Evolutionary conservation across 2,113 vertebrate genomes (phyloP).

Genomic region (Acrocephalus arundinaceus): DNA sequence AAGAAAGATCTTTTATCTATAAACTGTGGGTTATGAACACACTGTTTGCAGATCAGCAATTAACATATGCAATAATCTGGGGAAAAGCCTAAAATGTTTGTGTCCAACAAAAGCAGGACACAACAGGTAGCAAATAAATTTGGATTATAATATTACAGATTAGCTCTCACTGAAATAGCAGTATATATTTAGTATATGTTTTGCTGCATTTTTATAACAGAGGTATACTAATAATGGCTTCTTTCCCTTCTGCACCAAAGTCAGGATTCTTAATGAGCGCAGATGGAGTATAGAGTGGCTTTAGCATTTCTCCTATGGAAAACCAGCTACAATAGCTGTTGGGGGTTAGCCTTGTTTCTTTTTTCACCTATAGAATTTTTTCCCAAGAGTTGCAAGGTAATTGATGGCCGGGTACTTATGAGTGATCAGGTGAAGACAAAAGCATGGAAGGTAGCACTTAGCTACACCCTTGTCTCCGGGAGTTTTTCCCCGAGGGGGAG

Average conservation of each 20-base stretch:
- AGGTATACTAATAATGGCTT: neutral
- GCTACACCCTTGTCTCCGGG: too few relatives aligned
- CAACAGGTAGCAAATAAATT: neutral
- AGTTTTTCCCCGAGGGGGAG: too few relatives aligned
- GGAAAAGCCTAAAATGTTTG: neutral
- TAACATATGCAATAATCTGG: rapidly evolving
- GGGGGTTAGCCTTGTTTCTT: too few relatives aligned
- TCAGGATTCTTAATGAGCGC: neutral
- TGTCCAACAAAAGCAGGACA: neutral
- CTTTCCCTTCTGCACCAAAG: neutral
- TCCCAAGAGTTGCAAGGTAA: too few relatives aligned
- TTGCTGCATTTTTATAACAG: neutral
- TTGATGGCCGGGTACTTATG: too few relatives aligned
- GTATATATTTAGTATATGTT: neutral
- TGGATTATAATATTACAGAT: neutral
- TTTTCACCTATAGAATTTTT: too few relatives aligned
- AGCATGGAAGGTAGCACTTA: too few relatives aligned
- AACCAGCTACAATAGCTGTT: neutral
- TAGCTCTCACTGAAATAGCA: neutral
- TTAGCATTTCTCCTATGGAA: neutral
- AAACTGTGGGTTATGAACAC: neutral
- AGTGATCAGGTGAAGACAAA: too few relatives aligned
- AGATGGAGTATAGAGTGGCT: neutral
- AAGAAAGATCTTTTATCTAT: neutral
- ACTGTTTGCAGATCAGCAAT: neutral